Evolutionary conservation across 92 coral and sea anemone genomes (phyloP).

Genomic region (Phymanthus crucifer): DNA sequence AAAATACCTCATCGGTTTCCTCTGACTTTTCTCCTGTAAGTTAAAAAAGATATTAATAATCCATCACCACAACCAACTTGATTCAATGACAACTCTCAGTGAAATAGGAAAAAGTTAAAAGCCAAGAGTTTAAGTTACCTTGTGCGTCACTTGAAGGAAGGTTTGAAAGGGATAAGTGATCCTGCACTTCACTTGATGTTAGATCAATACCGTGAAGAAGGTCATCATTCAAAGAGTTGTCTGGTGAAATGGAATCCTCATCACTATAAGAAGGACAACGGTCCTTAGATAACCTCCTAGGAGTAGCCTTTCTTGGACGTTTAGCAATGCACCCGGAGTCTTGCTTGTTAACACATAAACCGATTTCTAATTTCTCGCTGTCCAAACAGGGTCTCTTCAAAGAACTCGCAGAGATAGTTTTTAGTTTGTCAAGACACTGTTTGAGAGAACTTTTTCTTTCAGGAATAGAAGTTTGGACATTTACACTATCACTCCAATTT

Average conservation of each 20-base stretch:
- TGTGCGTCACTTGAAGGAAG: neutral
- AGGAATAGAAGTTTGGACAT: neutral
- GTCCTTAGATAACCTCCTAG: conserved; percentile 1
- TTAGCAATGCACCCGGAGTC: neutral
- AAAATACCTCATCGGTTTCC: neutral
- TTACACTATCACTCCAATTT: neutral
- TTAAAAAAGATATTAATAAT: neutral
- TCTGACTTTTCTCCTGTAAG: neutral
- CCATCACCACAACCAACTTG: too few species aligned
- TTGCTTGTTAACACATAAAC: neutral
- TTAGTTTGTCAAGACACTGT: neutral
- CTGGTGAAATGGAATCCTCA: conserved; percentile 1
- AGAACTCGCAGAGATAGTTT: neutral
- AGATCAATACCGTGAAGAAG: neutral
- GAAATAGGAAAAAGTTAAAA: too few species aligned
- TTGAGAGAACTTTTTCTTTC: neutral
- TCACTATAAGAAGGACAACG: neutral
- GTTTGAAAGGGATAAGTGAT: neutral
- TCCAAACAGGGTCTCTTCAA: neutral
- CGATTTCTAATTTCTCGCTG: neutral
- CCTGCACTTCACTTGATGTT: neutral
- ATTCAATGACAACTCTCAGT: too few species aligned
- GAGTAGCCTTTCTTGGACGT: conserved; percentile 22
- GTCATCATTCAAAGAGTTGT: neutral
- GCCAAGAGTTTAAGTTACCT: too few species aligned